Percentiles rank a stretch among this genome's conserved stretches.
Conservation (phyloP, 2,113 vertebrate species). For the Rousettus leschenaultii region DNA sequence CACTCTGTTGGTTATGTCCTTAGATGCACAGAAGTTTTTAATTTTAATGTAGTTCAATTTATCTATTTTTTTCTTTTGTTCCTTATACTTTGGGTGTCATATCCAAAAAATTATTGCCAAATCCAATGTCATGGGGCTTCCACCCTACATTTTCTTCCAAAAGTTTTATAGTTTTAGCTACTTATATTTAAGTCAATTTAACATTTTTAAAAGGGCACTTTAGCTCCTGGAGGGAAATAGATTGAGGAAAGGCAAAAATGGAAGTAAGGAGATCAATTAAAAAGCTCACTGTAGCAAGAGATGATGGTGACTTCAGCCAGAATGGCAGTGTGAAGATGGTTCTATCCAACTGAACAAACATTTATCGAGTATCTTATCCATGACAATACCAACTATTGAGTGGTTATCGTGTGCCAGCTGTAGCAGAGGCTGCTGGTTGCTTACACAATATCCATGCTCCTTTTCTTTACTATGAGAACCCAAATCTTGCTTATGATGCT, state of each 20-base stretch:
- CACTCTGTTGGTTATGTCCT: background rate
- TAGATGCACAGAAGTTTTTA: background rate
- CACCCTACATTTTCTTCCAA: background rate
- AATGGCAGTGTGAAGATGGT: background rate
- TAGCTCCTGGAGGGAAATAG: background rate
- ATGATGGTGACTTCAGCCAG: background rate
- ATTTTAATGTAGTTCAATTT: background rate
- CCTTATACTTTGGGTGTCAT: background rate
- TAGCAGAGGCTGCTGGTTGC: background rate
- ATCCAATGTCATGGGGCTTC: background rate
- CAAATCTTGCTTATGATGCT: background rate
- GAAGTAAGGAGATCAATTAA: background rate
- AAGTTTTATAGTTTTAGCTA: background rate
- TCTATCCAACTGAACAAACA: background rate
- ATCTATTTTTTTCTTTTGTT: background rate
- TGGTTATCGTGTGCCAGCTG: background rate
- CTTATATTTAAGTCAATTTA: background rate
- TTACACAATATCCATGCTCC: background rate
- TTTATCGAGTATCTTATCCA: background rate
- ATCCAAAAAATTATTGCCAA: background rate
- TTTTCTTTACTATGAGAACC: background rate
- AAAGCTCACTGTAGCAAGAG: background rate
- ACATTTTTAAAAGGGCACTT: background rate
- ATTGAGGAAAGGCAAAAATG: background rate
- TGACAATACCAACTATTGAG: background rate